Percentiles rank a stretch among this genome's conserved stretches.
Evolutionary conservation across 2,888 invertebrate genomes (phyloP).

Genomic region (Oscheius myriophilus): DNA sequence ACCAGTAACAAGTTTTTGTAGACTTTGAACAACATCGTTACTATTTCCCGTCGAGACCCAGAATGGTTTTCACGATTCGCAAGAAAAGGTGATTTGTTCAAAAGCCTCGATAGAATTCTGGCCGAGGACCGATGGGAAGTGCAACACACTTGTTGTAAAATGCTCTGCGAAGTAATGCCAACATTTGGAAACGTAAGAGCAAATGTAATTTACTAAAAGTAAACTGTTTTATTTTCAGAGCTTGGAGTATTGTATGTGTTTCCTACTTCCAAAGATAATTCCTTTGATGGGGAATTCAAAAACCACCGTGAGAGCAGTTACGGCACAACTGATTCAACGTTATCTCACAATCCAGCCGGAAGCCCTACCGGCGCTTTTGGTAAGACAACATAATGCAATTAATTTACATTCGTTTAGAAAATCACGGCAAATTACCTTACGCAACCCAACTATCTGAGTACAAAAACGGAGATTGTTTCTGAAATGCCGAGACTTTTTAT

Average conservation of each 20-base stretch:
- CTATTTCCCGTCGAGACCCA: conserved; percentile 44
- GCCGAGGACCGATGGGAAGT: conserved; percentile 73
- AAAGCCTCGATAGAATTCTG: conserved; percentile 71
- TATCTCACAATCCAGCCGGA: conserved; percentile 68
- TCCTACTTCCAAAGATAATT: conserved; percentile 71
- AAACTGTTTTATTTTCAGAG: conserved; percentile 54
- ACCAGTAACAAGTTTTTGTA: conserved; percentile 13
- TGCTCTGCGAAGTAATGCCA: conserved; percentile 62
- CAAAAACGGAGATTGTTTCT: conserved; percentile 67
- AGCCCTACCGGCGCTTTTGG: conserved; percentile 72
- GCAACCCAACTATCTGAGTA: conserved; percentile 22
- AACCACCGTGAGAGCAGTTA: conserved; percentile 69
- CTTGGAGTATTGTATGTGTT: conserved; percentile 70
- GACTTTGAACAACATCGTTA: conserved; percentile 52
- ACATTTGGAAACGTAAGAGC: conserved; percentile 70
- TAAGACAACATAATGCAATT: conserved; percentile 47
- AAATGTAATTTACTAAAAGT: too few species aligned
- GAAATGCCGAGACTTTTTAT: conserved; percentile 73
- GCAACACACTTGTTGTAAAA: conserved; percentile 72
- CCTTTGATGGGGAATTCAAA: conserved; percentile 67
- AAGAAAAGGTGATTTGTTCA: conserved; percentile 55
- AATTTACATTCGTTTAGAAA: conserved; percentile 55
- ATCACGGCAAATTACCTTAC: conserved; percentile 47
- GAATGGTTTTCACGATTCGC: conserved; percentile 53
- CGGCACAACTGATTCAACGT: conserved; percentile 73